Conservation (phyloP, 2,113 vertebrate species). For the Sylvietta virens region DNA sequence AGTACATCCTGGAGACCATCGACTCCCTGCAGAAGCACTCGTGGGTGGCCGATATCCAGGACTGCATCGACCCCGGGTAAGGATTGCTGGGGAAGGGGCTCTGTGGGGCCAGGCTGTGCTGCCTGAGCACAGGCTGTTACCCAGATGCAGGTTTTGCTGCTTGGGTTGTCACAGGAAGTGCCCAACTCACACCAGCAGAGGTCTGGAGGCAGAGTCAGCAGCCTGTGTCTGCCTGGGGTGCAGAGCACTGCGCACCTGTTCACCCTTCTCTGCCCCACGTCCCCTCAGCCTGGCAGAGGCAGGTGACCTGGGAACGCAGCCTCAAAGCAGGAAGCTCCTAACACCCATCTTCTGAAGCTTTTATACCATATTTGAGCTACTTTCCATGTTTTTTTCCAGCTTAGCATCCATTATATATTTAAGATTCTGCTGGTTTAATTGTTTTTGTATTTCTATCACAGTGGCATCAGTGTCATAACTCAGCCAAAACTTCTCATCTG, state of each 20-base stretch:
- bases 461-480: background rate
- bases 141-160: background rate
- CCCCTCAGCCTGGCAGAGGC: background rate
- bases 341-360: background rate
- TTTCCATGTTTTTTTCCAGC: background rate
- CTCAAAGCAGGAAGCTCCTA: background rate
- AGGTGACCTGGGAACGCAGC: accelerated
- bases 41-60: conserved; percentile 97
- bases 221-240: background rate
- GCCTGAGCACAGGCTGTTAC: background rate
- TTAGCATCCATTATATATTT: background rate
- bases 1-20: conserved; percentile 97
- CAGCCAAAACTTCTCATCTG: background rate
- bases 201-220: background rate
- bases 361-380: background rate
- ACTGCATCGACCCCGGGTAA: conserved; percentile 96
- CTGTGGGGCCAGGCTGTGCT: accelerated
- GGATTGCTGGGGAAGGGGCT: background rate
- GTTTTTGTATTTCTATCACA: background rate
- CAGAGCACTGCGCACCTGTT: background rate
- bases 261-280: background rate
- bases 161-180: background rate
- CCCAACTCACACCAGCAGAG: background rate
- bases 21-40: conserved; percentile 98
- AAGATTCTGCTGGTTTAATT: background rate